phyloP scores from a whole-genome alignment of 2,888 invertebrate genomes.

The Diaphora mendica region DNA sequence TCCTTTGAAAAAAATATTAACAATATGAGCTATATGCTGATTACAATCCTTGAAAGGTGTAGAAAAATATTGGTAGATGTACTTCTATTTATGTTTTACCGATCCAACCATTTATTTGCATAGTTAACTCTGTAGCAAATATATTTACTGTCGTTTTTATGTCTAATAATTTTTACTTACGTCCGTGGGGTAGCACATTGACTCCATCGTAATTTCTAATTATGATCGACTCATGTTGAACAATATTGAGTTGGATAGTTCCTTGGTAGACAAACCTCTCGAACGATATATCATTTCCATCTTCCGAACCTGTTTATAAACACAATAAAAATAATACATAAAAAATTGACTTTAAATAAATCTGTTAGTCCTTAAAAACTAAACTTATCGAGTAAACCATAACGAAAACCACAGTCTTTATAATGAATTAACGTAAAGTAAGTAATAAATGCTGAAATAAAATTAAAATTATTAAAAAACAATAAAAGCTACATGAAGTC shows the following conservation, averaged over 20 bases:
- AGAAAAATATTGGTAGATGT: not conserved
- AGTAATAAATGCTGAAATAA: not conserved
- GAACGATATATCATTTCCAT: slow-evolving; percentile 55
- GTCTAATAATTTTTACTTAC: slow-evolving; percentile 49
- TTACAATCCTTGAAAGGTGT: not conserved
- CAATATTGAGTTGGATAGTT: slow-evolving; percentile 49
- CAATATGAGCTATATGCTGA: not conserved
- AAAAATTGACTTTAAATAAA: not conserved
- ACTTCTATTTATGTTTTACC: not conserved
- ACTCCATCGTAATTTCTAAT: slow-evolving; percentile 60
- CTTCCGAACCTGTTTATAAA: slow-evolving; percentile 44
- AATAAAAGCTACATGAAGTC: not conserved
- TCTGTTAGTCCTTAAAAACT: not conserved
- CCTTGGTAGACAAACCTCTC: slow-evolving; percentile 70
- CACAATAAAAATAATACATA: not conserved
- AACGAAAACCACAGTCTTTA: slow-evolving; percentile 63
- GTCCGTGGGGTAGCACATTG: slow-evolving; percentile 61
- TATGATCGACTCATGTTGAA: slow-evolving; percentile 68
- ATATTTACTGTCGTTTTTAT: not conserved
- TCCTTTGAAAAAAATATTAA: too few relatives aligned
- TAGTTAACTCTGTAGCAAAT: not conserved
- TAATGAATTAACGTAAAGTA: slow-evolving; percentile 10
- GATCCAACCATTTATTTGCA: not conserved
- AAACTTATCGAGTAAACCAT: slow-evolving; percentile 8
- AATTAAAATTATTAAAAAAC: not conserved